Evolutionary conservation across 2,797 vertebrate species (phyloP), one percentile per base, ranked within the genome.

Genomic region (Denticeps clupeoides): DNA sequence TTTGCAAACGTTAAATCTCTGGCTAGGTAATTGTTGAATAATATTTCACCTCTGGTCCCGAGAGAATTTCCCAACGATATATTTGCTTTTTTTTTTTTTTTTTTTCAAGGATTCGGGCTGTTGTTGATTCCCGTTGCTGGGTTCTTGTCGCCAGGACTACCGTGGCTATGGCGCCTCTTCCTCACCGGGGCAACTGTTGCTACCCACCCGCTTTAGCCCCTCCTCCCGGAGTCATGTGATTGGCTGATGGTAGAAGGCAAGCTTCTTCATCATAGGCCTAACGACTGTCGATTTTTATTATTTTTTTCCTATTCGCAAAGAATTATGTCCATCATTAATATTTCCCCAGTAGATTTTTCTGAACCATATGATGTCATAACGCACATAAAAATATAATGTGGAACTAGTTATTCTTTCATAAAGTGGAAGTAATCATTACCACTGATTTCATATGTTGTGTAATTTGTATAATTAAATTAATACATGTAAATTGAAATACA

Each of bases 161-260:
- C 85, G 90, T 92, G 90, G 82, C 89, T 93, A 92, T 93, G 90
- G 91, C 90, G 89, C 90, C 86, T 87, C 78, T 86, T 88, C 88
- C 88, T 93, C 91, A 93, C 91, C 91, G 84, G 89, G 91, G 90
- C 91, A 95, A 93, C 90, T 93, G 91, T 95, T 95, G 91, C 91
- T 93, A 95, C 82, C 89, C 87, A 88, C 86, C 69, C 44, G 56
- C 45, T 51, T 49, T 64, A 50, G 55, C 60, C 73, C 89, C 85
- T 79, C 87, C 88, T 79, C 53, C 26, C 54, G 15, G 67, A 64
- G 16, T 12, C 49, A 22, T 12, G 6, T 61, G 62, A 77, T 83
- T 85, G 75, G 83, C 43, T 33, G 16, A 11, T 18, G 4, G 16
- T 38, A 35, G 3, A n/a, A 21, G 10, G 4, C 21, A 35, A 18